phyloP scores from a whole-genome alignment of 2,797 vertebrate species.

The Propithecus deckenii region DNA sequence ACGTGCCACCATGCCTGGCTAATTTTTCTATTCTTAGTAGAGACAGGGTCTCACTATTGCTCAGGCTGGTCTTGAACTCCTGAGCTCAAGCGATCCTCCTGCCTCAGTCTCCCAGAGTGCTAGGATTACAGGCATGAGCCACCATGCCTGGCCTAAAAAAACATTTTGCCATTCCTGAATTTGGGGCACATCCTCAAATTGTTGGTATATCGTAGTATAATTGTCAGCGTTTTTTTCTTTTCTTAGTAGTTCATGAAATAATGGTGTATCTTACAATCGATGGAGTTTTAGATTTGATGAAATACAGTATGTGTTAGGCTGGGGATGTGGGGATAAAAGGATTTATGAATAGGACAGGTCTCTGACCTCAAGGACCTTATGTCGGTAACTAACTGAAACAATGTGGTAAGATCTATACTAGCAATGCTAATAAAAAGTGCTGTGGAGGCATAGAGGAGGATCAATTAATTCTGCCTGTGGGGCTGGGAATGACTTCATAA shows the following conservation, averaged over 20 bases:
- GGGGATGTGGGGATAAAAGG: conserved; percentile 43
- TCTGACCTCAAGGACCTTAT: conserved; percentile 45
- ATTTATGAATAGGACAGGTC: conserved; percentile 51
- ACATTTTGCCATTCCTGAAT: not conserved
- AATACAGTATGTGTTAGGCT: conserved; percentile 22
- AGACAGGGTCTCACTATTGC: too few species aligned
- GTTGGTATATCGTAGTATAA: not conserved
- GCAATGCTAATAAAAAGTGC: not conserved
- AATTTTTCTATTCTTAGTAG: too few species aligned
- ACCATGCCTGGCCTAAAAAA: not conserved
- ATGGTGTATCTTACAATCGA: not conserved
- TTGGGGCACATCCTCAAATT: conserved; percentile 6
- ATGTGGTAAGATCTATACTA: not conserved
- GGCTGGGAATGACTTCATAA: conserved; percentile 45
- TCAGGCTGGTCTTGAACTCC: too few species aligned
- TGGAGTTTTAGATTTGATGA: conserved; percentile 43
- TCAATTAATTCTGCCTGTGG: conserved; percentile 13
- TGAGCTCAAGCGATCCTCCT: too few species aligned
- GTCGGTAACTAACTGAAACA: conserved; percentile 23
- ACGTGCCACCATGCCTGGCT: fast-evolving
- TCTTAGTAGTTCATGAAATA: conserved; percentile 37
- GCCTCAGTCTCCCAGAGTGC: too few species aligned
- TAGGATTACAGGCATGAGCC: too few species aligned
- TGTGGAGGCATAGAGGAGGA: not conserved
- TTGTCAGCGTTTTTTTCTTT: not conserved